Conservation (phyloP, 2,113 vertebrate genomes). For the Hiodon alosoides region DNA sequence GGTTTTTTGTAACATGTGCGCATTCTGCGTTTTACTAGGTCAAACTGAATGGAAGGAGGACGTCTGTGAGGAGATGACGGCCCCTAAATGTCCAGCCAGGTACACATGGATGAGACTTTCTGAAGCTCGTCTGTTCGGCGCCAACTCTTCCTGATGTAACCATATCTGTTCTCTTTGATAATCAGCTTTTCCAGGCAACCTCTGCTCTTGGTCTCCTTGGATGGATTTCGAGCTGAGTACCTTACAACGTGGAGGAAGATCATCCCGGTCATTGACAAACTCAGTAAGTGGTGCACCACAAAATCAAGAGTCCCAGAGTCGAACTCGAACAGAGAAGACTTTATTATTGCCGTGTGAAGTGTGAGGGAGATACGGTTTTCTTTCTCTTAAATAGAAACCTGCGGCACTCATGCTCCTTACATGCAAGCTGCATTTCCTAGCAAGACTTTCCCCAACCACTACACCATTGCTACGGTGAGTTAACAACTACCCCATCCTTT, state of each 20-base stretch:
- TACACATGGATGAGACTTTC: conserved; percentile 24
- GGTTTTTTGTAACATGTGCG: neutral
- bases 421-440: conserved; percentile 67
- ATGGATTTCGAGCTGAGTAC: conserved; percentile 61
- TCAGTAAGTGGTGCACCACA: conserved; percentile 42
- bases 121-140: too few relatives aligned
- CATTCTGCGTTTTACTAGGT: conserved; percentile 33
- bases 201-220: conserved; percentile 59
- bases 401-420: conserved; percentile 57
- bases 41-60: conserved; percentile 55
- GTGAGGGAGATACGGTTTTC: too few relatives aligned
- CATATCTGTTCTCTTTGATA: neutral
- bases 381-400: conserved; percentile 35
- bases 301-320: neutral
- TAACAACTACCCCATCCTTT: neutral
- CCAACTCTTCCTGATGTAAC: too few relatives aligned
- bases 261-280: conserved; percentile 57
- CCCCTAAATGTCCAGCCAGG: conserved; percentile 46
- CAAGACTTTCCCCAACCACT: conserved; percentile 70
- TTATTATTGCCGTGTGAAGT: too few relatives aligned
- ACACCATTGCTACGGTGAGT: conserved; percentile 65
- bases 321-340: too few relatives aligned
- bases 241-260: conserved; percentile 46
- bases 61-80: conserved; percentile 43
- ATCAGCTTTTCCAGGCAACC: conserved; percentile 53